A percentile compares a stretch with the other conserved stretches of the same genome.
Evolutionary conservation across 2,113 vertebrate genomes (phyloP).

Genomic region (Oreocharis arfaki): DNA sequence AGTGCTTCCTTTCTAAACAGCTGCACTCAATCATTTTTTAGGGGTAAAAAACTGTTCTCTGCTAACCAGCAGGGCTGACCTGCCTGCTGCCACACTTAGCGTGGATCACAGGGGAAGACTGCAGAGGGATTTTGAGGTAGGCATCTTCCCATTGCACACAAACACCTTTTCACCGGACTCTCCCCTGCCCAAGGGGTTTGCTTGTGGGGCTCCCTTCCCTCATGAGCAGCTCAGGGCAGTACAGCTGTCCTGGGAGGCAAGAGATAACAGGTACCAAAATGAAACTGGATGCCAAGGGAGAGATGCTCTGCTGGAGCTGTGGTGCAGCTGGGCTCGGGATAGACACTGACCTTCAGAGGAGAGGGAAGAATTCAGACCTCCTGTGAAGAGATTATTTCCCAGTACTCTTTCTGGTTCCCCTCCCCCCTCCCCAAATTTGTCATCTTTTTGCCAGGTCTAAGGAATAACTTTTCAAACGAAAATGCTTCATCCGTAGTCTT

Average conservation of each 20-base stretch:
- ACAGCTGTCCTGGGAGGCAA: neutral
- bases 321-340: neutral
- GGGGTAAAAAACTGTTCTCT: neutral
- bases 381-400: neutral
- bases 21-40: neutral
- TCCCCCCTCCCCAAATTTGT: neutral
- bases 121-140: neutral
- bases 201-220: neutral
- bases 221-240: neutral
- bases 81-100: neutral
- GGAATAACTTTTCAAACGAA: neutral
- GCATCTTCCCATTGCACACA: neutral
- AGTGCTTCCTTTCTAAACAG: neutral
- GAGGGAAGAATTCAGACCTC: neutral
- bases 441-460: neutral
- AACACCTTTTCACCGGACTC: neutral
- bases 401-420: neutral
- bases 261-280: neutral
- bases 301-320: neutral
- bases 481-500: neutral
- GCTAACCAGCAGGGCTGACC: neutral
- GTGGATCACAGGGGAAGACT: fast-evolving
- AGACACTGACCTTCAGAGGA: neutral
- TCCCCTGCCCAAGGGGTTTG: neutral
- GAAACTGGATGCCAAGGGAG: neutral